A percentile compares a stretch with the other conserved stretches of the same genome.
Conservation (phyloP, 2,113 vertebrate species). For the Helogale parvula region DNA sequence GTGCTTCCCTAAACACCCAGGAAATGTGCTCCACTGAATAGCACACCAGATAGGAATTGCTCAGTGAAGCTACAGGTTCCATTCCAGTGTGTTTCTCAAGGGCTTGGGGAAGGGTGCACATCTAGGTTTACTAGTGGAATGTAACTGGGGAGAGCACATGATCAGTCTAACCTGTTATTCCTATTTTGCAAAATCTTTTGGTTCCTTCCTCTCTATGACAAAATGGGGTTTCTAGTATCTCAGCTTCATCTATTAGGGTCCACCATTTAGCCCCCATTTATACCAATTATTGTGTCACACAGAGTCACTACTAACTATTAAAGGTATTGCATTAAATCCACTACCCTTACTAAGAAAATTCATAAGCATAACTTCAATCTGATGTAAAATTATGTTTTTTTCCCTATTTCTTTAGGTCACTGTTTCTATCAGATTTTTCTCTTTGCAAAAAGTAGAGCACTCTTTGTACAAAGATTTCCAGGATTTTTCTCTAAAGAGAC, state of each 20-base stretch:
- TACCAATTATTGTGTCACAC: background rate
- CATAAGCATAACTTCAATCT: background rate
- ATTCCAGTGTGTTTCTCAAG: background rate
- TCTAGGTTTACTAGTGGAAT: background rate
- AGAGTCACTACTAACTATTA: background rate
- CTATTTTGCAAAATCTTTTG: background rate
- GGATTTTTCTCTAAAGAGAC: background rate
- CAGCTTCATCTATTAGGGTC: background rate
- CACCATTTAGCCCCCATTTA: background rate
- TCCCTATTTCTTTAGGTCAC: background rate
- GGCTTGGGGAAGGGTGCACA: background rate
- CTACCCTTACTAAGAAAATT: background rate
- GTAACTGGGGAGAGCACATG: background rate
- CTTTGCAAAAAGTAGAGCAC: background rate
- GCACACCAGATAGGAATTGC: background rate
- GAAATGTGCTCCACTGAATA: background rate
- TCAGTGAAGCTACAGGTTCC: background rate
- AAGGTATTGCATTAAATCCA: background rate
- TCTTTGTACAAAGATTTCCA: background rate
- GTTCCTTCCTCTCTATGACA: background rate
- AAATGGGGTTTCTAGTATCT: background rate
- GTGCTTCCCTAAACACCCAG: background rate
- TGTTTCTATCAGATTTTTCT: background rate
- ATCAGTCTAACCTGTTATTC: background rate
- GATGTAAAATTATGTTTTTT: background rate